A percentile compares a stretch with the other conserved stretches of the same genome.
Conservation (phyloP, 2,113 vertebrate species). For the Sylvilagus bachmani region DNA sequence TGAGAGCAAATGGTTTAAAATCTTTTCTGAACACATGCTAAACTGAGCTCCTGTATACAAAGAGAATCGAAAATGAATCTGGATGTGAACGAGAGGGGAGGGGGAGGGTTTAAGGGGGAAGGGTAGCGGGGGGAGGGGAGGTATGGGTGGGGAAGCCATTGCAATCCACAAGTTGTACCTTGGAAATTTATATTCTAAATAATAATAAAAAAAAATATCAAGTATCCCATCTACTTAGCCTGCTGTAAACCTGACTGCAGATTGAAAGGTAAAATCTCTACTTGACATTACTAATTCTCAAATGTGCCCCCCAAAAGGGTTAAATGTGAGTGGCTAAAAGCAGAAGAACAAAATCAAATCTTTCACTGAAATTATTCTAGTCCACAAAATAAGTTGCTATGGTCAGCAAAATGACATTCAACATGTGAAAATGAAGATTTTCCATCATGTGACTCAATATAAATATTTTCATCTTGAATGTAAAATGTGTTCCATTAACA, state of each 20-base stretch:
- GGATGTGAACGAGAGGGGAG: too few species aligned
- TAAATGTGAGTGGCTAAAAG: neutral
- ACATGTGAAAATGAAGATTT: slow-evolving; percentile 20
- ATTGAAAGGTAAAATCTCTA: neutral
- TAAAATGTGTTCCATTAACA: neutral
- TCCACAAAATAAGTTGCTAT: neutral
- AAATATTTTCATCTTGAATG: slow-evolving; percentile 22
- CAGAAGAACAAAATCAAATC: neutral
- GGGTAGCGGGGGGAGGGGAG: too few species aligned
- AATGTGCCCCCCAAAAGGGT: neutral
- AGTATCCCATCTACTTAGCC: neutral
- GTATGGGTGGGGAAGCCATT: too few species aligned
- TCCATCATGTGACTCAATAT: neutral
- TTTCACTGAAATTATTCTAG: neutral
- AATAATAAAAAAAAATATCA: too few species aligned
- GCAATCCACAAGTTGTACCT: too few species aligned
- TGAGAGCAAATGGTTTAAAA: too few species aligned
- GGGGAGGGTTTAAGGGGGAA: too few species aligned
- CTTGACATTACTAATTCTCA: neutral
- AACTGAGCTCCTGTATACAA: too few species aligned
- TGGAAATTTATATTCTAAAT: too few species aligned
- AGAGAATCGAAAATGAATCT: too few species aligned
- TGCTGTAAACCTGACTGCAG: neutral
- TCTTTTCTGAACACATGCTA: too few species aligned
- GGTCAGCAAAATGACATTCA: neutral